Conservation (phyloP, 2,113 vertebrate species). For the Prionailurus viverrinus region DNA sequence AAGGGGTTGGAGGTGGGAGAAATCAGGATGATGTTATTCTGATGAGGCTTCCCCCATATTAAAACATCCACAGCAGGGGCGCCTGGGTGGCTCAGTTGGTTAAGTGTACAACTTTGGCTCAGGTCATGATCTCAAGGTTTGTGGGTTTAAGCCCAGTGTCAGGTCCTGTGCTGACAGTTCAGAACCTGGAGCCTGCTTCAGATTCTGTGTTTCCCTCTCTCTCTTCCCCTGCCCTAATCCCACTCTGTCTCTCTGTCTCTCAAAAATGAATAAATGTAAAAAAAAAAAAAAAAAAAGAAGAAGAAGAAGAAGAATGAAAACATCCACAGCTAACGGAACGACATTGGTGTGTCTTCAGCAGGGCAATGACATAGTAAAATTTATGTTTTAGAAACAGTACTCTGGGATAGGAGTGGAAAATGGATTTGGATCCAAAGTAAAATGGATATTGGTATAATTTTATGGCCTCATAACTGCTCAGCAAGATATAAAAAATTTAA, state of each 20-base stretch:
- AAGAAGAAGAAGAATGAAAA: too few species aligned
- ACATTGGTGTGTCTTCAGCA: background rate
- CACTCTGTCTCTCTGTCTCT: too few species aligned
- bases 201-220: too few species aligned
- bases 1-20: background rate
- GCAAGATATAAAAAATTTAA: constrained; percentile 36
- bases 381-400: constrained; percentile 52
- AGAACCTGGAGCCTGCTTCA: too few species aligned
- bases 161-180: too few species aligned
- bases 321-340: background rate
- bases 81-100: too few species aligned
- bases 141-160: too few species aligned
- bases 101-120: too few species aligned
- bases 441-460: constrained; percentile 29
- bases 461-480: constrained; percentile 42
- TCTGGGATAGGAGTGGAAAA: background rate
- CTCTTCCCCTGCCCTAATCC: too few species aligned
- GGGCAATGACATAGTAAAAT: constrained; percentile 2
- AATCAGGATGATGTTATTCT: background rate
- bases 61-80: background rate
- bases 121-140: too few species aligned
- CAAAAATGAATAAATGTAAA: too few species aligned
- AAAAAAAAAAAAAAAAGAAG: too few species aligned
- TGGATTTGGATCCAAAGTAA: constrained; percentile 47
- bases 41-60: background rate